Conservation (phyloP, 2,888 invertebrate species). For the Polydesmus complanatus region DNA sequence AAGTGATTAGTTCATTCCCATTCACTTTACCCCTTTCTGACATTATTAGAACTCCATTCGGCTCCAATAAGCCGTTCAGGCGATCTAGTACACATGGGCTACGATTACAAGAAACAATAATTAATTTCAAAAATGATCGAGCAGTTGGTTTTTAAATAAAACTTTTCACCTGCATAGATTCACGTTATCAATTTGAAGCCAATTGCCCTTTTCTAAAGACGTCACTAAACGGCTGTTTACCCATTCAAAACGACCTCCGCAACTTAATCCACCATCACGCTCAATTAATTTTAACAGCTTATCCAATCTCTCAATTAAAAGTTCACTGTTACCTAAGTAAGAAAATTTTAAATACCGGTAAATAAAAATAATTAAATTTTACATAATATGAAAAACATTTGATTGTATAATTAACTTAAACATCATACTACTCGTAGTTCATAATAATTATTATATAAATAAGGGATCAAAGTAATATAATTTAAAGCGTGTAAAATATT, state of each 20-base stretch:
- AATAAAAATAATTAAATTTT: no score
- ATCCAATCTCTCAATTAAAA: background rate
- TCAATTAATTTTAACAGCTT: conserved; percentile 19
- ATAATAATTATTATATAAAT: no score
- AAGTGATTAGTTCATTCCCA: conserved; percentile 49
- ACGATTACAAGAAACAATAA: conserved; percentile 10
- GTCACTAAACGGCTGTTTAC: conserved; percentile 75
- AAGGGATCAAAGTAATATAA: no score
- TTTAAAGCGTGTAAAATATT: no score
- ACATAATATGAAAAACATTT: no score
- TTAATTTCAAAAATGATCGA: background rate
- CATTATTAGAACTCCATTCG: conserved; percentile 71
- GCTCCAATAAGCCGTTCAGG: conserved; percentile 87
- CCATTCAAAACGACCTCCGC: conserved; percentile 75
- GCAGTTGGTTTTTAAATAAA: background rate
- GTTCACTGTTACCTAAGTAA: background rate
- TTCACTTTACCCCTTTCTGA: conserved; percentile 76
- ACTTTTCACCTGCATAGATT: conserved; percentile 59
- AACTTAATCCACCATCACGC: conserved; percentile 23
- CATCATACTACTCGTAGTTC: no score
- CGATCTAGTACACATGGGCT: conserved; percentile 91
- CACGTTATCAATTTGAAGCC: conserved; percentile 79
- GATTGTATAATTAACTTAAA: no score
- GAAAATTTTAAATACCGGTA: no score
- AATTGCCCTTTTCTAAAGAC: conserved; percentile 65